A percentile compares a stretch with the other conserved stretches of the same genome.
These are phyloP conservation scores for Nymphalis io DNA, from an alignment of 1,140 invertebrate genomes.

Conservation along the genomic window DNA sequence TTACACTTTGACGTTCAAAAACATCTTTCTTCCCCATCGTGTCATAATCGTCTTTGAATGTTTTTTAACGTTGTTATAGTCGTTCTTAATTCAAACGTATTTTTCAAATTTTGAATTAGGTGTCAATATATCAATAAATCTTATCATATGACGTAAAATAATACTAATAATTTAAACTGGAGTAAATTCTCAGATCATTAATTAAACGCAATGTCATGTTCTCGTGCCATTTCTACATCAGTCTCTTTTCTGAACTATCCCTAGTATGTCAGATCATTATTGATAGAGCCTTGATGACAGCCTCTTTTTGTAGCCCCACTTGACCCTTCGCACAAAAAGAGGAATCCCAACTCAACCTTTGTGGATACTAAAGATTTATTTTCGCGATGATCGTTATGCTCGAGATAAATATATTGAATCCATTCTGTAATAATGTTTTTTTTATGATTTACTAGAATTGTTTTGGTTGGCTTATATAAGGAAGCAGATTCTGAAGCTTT, in stretches of 20 bases:
- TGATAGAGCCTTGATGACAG: conserved; percentile 58
- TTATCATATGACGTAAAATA: too few species aligned
- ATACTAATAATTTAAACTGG: too few species aligned
- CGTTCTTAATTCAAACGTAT: too few species aligned
- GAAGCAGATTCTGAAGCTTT: too few species aligned
- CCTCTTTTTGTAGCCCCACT: conserved; percentile 56
- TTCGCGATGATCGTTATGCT: conserved; percentile 50
- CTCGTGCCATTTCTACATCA: not conserved
- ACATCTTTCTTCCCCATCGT: too few species aligned
- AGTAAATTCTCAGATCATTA: not conserved
- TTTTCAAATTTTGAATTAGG: too few species aligned
- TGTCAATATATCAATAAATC: too few species aligned
- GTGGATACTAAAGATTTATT: conserved; percentile 63
- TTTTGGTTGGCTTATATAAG: too few species aligned
- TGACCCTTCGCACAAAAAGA: conserved; percentile 65
- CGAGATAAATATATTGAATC: conserved; percentile 37
- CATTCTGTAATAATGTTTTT: not conserved
- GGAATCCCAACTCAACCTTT: conserved; percentile 55
- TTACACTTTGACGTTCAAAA: too few species aligned
- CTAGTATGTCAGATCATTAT: conserved; percentile 52
- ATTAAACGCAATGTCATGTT: not conserved
- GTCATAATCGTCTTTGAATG: too few species aligned
- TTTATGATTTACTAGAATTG: too few species aligned
- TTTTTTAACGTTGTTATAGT: too few species aligned
- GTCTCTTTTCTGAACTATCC: conserved; percentile 8